Conservation (phyloP, 2,888 invertebrate genomes). For the Orthosia incerta region DNA sequence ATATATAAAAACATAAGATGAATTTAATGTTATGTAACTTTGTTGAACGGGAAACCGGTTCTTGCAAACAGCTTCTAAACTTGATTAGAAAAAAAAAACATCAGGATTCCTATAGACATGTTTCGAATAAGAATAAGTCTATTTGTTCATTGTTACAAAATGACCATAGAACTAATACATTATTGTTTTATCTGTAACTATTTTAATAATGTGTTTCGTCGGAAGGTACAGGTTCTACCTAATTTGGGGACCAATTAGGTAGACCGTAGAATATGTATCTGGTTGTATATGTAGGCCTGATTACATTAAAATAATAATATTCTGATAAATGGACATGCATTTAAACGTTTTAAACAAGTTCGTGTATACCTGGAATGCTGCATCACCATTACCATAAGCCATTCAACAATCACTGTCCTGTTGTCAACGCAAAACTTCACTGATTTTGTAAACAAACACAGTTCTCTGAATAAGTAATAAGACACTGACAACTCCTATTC, state of each 20-base stretch:
- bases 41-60: conserved; percentile 2
- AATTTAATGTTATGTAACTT: background rate
- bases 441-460: background rate
- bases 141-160: too few species aligned
- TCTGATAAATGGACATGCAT: too few species aligned
- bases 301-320: too few species aligned
- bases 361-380: conserved; percentile 1
- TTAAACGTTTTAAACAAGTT: background rate
- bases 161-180: too few species aligned
- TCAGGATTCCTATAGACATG: background rate
- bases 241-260: too few species aligned
- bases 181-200: too few species aligned
- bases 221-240: too few species aligned
- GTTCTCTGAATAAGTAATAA: background rate
- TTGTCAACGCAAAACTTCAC: background rate
- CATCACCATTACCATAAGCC: background rate
- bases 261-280: too few species aligned
- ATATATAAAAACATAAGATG: background rate
- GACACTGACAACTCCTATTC: background rate
- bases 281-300: too few species aligned
- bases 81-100: background rate
- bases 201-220: too few species aligned
- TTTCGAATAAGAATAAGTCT: background rate
- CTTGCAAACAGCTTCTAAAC: background rate
- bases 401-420: background rate